These are phyloP conservation scores for Pangasius sanitwongsei DNA, from an alignment of 2,797 vertebrate species.

Conservation along the genomic window DNA sequence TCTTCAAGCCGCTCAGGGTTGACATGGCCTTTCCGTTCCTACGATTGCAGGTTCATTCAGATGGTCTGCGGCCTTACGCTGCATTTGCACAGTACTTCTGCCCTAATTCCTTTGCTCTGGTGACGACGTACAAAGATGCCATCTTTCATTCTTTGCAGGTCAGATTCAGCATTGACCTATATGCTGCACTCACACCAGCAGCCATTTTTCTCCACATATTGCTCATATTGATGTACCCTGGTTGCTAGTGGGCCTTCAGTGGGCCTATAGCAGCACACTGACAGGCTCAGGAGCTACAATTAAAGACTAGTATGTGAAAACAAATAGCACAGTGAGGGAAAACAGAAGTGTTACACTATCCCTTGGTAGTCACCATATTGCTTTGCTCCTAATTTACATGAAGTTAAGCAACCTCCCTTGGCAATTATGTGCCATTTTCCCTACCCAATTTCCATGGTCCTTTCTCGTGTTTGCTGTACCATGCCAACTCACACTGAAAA, in stretches of 20 bases:
- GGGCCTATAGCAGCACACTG: background rate
- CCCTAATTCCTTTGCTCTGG: constrained; percentile 61
- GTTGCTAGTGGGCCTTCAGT: background rate
- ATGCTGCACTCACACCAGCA: background rate
- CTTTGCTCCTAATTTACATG: background rate
- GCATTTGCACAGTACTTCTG: constrained; percentile 67
- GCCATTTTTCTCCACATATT: background rate
- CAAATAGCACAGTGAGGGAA: background rate
- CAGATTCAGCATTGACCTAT: background rate
- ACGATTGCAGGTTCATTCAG: constrained; percentile 59
- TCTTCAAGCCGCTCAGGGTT: constrained; percentile 23
- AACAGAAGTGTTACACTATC: background rate
- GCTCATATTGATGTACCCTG: background rate
- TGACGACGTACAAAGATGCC: constrained; percentile 67
- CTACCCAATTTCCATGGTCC: background rate
- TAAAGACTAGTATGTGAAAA: background rate
- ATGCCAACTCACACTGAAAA: background rate
- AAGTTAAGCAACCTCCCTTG: background rate
- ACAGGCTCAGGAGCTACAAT: background rate
- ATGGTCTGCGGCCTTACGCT: constrained; percentile 61
- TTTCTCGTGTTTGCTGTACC: background rate
- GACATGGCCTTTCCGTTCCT: background rate
- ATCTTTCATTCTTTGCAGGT: constrained; percentile 71
- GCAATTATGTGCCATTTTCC: background rate
- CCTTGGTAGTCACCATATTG: background rate